Evolutionary conservation across 1,140 invertebrate species (phyloP), one percentile per base, ranked within the genome.

Genomic region (Pissodes strobi): DNA sequence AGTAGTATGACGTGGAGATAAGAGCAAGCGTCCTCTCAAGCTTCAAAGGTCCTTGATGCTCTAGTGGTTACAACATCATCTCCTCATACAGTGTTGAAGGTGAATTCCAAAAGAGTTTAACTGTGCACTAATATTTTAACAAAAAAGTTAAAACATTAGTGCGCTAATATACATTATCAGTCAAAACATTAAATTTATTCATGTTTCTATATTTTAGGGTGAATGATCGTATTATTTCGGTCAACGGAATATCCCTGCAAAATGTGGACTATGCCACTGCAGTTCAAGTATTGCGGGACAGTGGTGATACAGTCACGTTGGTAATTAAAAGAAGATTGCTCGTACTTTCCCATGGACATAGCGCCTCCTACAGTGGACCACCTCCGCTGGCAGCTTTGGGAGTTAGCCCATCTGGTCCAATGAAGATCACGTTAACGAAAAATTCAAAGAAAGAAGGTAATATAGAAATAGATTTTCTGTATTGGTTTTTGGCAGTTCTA

Each of bases 191-290:
- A 5, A 30, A 5, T 6, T 8, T 41, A n/a, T 64, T 25, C 59
- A 21, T n/a, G n/a, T n/a, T n/a, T n/a, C n/a, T n/a, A n/a, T 59
- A 41, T 67, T 63, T 56, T 53, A 98, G 96, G 82, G 93, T 99
- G 10, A 98, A 98, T 78, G 97, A 99, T 79, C 86, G 95, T 64
- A 97, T 99, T 70, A 89, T 98, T 60, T 95, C 92, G 45, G 97
- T 97, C 0, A 99, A 99, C 82, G 94, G 94, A 2, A 88, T 97
- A 21, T 94, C 93, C 0, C 80, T 99, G 65, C 96, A 99, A 77
- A 97, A 97, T 78, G 96, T 98, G 22, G 95, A 98, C 77, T 97
- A 98, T 76, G 92, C 91, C 1, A 90, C 92, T 13, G 94, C 94
- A 0, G 92, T 95, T 21, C 91, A 93, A 74, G 94, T 96, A 45